phyloP scores from a whole-genome alignment of 30 jellyfish, hydroid and myxozoan species.

The Chironex yamaguchii region DNA sequence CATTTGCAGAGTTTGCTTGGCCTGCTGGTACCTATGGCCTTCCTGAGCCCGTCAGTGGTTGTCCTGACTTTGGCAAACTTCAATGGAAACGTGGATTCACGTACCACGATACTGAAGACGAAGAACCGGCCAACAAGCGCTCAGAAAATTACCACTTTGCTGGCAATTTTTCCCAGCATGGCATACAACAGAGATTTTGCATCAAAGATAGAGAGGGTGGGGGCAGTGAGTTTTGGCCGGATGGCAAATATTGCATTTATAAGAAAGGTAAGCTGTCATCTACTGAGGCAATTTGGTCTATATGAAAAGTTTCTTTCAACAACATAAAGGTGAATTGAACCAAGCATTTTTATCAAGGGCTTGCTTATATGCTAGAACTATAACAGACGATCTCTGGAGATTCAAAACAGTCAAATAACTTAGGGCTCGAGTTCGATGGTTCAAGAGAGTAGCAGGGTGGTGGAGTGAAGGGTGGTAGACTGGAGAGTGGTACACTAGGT shows the following conservation, averaged over 20 bases:
- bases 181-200: slow-evolving; percentile 96
- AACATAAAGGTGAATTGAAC: too few species aligned
- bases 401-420: too few species aligned
- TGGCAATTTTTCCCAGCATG: slow-evolving; percentile 98
- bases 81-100: slow-evolving; percentile 92
- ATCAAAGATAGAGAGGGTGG: slow-evolving; percentile 82
- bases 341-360: too few species aligned
- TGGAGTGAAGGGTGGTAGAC: too few species aligned
- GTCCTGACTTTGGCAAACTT: slow-evolving; percentile 79
- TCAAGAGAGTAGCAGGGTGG: too few species aligned
- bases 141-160: slow-evolving; percentile 96
- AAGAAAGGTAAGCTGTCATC: slow-evolving; percentile 97
- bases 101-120: slow-evolving; percentile 95
- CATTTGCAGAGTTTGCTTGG: slow-evolving; percentile 80
- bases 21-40: slow-evolving; percentile 98
- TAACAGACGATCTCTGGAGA: too few species aligned
- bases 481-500: too few species aligned
- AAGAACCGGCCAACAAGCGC: slow-evolving; percentile 92
- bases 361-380: too few species aligned
- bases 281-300: too few species aligned
- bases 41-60: slow-evolving; percentile 95
- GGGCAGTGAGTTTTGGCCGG: slow-evolving; percentile 93
- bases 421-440: too few species aligned
- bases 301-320: too few species aligned
- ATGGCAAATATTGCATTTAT: slow-evolving; percentile 94